Conservation (phyloP, 1,140 invertebrate genomes). For the Limonius californicus region DNA sequence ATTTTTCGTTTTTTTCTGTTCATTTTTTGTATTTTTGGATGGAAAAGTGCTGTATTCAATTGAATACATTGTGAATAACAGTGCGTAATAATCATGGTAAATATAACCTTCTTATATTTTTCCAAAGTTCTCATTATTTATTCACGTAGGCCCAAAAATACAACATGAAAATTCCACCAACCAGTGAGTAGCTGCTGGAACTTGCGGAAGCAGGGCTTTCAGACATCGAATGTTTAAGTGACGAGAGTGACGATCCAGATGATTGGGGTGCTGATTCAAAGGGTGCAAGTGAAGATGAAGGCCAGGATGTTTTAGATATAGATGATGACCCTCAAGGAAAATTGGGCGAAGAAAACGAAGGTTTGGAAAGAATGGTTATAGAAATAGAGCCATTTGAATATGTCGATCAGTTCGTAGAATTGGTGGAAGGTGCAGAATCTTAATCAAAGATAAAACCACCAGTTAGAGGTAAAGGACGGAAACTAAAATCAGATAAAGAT, state of each 20-base stretch:
- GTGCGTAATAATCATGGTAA: neutral
- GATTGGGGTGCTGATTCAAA: neutral
- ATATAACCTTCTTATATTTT: neutral
- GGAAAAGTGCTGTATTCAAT: too few relatives aligned
- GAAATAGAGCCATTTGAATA: neutral
- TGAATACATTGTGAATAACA: too few relatives aligned
- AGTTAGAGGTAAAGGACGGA: neutral
- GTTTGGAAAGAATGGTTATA: neutral
- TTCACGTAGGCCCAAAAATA: neutral
- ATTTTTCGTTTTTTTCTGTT: too few relatives aligned
- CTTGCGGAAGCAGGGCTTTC: neutral
- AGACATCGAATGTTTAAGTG: neutral
- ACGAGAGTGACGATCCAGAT: neutral
- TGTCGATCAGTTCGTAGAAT: neutral
- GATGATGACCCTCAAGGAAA: neutral
- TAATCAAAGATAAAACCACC: neutral
- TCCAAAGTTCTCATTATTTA: neutral
- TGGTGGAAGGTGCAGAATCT: neutral
- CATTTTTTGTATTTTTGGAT: too few relatives aligned
- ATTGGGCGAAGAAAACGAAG: neutral
- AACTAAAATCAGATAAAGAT: neutral
- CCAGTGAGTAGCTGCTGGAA: neutral
- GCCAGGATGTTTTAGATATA: neutral
- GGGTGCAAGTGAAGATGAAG: neutral
- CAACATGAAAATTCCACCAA: neutral